Evolutionary conservation across 2,888 invertebrate genomes (phyloP), one percentile per base, ranked within the genome.

Genomic region (Nesidiocoris tenuis): DNA sequence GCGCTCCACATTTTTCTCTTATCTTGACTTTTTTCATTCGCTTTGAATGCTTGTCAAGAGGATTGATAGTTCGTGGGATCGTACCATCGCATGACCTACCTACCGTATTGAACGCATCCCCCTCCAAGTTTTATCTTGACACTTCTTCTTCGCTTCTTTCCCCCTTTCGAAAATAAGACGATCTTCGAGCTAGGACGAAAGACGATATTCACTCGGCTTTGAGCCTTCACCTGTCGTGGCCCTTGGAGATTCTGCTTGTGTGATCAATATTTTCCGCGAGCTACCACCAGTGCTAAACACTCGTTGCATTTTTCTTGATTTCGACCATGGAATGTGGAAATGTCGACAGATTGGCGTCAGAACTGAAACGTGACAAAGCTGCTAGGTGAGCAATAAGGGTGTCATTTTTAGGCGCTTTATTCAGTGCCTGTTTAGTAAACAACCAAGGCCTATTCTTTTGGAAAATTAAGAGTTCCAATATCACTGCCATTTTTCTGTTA

Each of bases 361-460:
- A 78, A 65, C 17, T 78, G 19, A 74, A 77, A 74, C 57, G 67
- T 57, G 78, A 78, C 55, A 75, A 76, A 78, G 59, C 24, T 65
- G 77, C 78, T 19, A 78, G 78, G 78, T 78, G 54, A 72, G 64
- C 39, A 12, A 3, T 39, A 39, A 12, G 39, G 39, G 12, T n/a
- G n/a, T n/a, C n/a, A n/a, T n/a, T n/a, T n/a, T n/a, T n/a, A n/a
- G n/a, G n/a, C n/a, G n/a, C n/a, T n/a, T n/a, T n/a, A n/a, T n/a
- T n/a, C n/a, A n/a, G n/a, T n/a, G n/a, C n/a, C n/a, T n/a, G n/a
- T n/a, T n/a, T n/a, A n/a, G n/a, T n/a, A n/a, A n/a, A n/a, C n/a
- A n/a, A n/a, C n/a, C n/a, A n/a, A n/a, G n/a, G n/a, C n/a, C n/a
- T n/a, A n/a, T n/a, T n/a, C n/a, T n/a, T n/a, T n/a, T n/a, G n/a